A percentile compares a stretch with the other conserved stretches of the same genome.
These are phyloP conservation scores for Callipepla californica DNA, from an alignment of 2,113 vertebrate genomes.

Conservation along the genomic window DNA sequence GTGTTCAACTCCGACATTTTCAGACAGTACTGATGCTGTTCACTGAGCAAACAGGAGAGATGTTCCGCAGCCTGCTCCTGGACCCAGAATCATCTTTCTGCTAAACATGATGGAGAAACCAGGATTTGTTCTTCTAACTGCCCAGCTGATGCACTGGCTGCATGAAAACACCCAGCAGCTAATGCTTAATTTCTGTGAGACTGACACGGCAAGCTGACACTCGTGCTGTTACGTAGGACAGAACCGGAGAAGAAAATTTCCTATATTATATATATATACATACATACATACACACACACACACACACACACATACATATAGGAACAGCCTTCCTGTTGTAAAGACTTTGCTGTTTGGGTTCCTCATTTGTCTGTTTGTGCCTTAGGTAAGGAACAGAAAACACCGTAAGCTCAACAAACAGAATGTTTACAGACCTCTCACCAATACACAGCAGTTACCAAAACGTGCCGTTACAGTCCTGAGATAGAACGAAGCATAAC, in stretches of 20 bases:
- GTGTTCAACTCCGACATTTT: not conserved
- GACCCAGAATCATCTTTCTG: not conserved
- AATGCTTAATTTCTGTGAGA: not conserved
- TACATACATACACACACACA: too few relatives aligned
- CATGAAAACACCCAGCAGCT: not conserved
- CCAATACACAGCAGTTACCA: not conserved
- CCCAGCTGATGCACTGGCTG: too few relatives aligned
- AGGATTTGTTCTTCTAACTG: not conserved
- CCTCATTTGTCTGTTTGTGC: not conserved
- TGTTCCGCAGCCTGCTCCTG: not conserved
- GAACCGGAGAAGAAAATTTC: not conserved
- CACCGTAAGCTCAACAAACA: not conserved
- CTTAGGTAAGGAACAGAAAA: not conserved
- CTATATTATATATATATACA: too few relatives aligned
- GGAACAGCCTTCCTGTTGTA: not conserved
- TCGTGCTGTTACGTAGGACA: rapidly evolving
- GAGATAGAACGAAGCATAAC: not conserved
- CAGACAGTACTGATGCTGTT: not conserved
- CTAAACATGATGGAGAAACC: not conserved
- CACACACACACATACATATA: too few relatives aligned
- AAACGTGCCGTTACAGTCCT: not conserved
- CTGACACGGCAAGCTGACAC: not conserved
- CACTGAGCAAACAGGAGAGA: not conserved
- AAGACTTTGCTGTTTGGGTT: not conserved
- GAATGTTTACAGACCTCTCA: not conserved